phyloP scores from a whole-genome alignment of 2,888 invertebrate species.

The Agriopis aurantiaria region DNA sequence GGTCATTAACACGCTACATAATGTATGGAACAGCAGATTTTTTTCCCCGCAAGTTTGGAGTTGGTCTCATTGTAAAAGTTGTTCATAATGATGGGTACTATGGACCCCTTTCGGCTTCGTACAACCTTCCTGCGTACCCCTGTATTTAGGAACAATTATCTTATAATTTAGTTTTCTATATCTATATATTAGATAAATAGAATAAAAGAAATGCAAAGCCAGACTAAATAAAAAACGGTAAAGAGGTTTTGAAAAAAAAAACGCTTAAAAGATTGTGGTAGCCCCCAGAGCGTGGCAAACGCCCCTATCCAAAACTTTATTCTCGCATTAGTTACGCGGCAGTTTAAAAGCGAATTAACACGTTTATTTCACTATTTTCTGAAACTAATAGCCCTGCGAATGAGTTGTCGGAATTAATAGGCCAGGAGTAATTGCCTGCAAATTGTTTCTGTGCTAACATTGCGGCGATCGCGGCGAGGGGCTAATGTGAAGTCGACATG shows the following conservation, averaged over 20 bases:
- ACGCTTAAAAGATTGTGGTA: background rate
- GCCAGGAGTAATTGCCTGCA: conserved; percentile 47
- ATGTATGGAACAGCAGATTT: no score
- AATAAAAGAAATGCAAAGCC: no score
- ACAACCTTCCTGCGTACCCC: no score
- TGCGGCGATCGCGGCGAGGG: conserved; percentile 30
- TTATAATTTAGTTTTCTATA: no score
- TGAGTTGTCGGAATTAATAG: conserved; percentile 52
- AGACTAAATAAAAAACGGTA: no score
- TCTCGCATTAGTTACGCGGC: conserved; percentile 9
- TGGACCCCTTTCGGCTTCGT: no score
- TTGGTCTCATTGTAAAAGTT: no score
- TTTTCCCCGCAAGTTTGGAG: no score
- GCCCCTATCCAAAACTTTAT: conserved; percentile 1
- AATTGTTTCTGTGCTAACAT: conserved; percentile 54
- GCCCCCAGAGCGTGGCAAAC: background rate
- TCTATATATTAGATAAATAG: no score
- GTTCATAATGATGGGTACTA: no score
- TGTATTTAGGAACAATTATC: no score
- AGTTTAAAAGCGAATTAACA: conserved; percentile 16
- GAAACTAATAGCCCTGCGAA: conserved; percentile 38
- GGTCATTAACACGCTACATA: no score
- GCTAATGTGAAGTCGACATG: conserved; percentile 45
- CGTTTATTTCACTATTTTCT: conserved; percentile 22
- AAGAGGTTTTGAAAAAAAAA: background rate